Conservation (phyloP, 2,113 vertebrate genomes). For the Panurus biarmicus region DNA sequence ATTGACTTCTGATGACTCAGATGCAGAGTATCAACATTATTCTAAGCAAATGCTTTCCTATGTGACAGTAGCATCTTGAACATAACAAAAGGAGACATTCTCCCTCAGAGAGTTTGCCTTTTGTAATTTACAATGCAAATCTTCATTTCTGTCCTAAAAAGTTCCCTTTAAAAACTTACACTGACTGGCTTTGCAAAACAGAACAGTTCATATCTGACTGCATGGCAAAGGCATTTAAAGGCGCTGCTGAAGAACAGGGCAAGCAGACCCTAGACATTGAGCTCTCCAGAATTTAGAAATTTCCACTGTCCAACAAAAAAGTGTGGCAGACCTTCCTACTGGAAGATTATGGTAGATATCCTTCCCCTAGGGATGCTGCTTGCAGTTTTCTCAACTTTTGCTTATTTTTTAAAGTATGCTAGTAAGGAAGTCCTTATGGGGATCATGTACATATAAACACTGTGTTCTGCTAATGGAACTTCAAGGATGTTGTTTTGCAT, state of each 20-base stretch:
- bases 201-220: neutral
- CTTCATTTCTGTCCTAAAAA: neutral
- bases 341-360: neutral
- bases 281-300: neutral
- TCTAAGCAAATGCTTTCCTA: neutral
- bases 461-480: slow-evolving; percentile 40
- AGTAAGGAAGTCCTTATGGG: neutral
- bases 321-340: neutral
- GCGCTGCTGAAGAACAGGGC: neutral
- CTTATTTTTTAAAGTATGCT: neutral
- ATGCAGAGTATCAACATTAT: neutral
- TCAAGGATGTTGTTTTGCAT: slow-evolving; percentile 60
- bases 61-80: neutral
- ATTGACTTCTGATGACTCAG: neutral
- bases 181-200: neutral
- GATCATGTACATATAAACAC: neutral
- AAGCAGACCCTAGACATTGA: neutral
- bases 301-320: neutral
- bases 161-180: neutral
- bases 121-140: neutral
- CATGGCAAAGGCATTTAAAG: neutral
- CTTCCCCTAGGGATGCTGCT: neutral
- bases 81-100: neutral
- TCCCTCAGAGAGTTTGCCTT: neutral
- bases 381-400: neutral